These are phyloP conservation scores for Sturnus vulgaris DNA, from an alignment of 2,113 vertebrate genomes.

Conservation along the genomic window DNA sequence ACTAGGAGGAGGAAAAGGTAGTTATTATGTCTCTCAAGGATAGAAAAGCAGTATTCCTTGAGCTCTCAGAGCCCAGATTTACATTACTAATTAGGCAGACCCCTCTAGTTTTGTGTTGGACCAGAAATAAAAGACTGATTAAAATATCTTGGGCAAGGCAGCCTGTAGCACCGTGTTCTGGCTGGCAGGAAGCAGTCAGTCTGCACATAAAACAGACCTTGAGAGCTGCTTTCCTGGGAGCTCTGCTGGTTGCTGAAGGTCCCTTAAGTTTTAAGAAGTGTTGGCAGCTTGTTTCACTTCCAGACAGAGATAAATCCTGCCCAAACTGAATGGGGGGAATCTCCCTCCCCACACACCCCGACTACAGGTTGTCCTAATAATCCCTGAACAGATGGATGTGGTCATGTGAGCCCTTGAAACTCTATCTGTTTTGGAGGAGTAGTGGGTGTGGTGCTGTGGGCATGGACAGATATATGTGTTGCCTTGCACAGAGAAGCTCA, in stretches of 20 bases:
- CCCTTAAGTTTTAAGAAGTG: background rate
- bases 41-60: background rate
- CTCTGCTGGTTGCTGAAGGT: background rate
- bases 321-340: background rate
- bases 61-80: background rate
- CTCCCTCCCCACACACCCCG: rapidly evolving
- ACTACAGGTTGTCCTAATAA: background rate
- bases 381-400: background rate
- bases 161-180: background rate
- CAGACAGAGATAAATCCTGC: background rate
- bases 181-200: background rate
- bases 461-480: background rate
- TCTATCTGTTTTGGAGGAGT: background rate
- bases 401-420: slow-evolving; percentile 1
- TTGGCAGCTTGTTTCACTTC: background rate
- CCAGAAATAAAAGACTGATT: background rate
- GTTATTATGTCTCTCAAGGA: background rate
- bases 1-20: background rate
- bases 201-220: background rate
- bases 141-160: background rate
- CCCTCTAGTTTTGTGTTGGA: background rate
- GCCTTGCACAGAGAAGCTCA: slow-evolving; percentile 7
- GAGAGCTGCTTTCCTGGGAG: background rate
- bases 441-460: background rate
- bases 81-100: background rate